Evolutionary conservation across 2,797 vertebrate genomes (phyloP), one percentile per base, ranked within the genome.

Genomic region (Sebastes steindachneri): DNA sequence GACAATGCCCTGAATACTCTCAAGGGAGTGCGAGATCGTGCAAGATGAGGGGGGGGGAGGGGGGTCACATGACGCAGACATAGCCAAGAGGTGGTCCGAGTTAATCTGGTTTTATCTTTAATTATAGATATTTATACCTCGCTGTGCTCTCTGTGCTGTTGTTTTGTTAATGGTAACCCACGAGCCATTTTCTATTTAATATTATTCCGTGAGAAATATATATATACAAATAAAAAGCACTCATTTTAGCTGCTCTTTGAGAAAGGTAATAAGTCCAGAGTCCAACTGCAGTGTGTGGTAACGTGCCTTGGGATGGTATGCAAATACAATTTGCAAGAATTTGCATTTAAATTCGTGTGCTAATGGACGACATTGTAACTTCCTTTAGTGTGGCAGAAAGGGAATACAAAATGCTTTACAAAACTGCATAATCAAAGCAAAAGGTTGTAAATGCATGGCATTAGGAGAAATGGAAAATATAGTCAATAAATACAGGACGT

Each of bases 311-410:
- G 73, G 83, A 87, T 54, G 54, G 68, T 74, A 80, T 84, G 80
- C 74, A 91, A 82, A 93, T 84, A 75, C 23, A 65, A 82, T 90
- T 85, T 81, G 67, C 60, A 79, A 78, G 58, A 77, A 88, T 89
- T 84, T 86, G 79, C 85, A 85, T 92, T 80, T 74, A 75, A 73
- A 90, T 87, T 41, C 73, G 2, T 19, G 69, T 25, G 31, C 68
- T 85, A 85, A 85, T 75, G 69, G 59, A 73, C 28, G 59, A 51
- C 59, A 80, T 31, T 59, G 68, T 60, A 59, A 66, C 71, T 82
- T 80, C 53, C 63, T 83, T 80, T 60, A 54, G 59, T 69, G 71
- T 19, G 26, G 55, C 63, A 77, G 37, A 53, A 60, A 71, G 31
- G 29, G 28, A 79, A 74, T 62, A 75, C 25, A 82, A 62, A 73